Evolutionary conservation across 2,113 vertebrate genomes (phyloP), one percentile per base, ranked within the genome.

Genomic region (Syrrhaptes paradoxus): DNA sequence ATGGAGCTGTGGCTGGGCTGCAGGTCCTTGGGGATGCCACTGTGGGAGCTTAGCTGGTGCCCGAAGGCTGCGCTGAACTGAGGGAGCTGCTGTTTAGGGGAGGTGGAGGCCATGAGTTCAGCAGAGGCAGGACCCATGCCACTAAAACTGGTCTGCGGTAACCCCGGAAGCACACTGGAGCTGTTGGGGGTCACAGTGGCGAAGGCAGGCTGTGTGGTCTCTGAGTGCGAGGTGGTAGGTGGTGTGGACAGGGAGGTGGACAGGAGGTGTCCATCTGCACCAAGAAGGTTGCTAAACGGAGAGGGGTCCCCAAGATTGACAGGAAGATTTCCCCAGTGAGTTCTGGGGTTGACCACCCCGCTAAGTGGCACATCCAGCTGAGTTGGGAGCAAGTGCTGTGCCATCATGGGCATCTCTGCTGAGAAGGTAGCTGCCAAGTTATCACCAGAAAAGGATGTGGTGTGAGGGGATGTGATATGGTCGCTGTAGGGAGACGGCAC

Each of bases 1-100:
- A 98, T 99, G 71, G 99, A 99, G 97, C 99, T 99, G 98, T 99
- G 99, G 98, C 99, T 99, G 97, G 99, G 99, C 98, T 99, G 99
- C 97, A 99, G 98, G 97, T 99, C 99, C 98, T 99, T 99, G 72
- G 99, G 99, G 97, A 99, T 99, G 98, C 99, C 99, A 96, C 99
- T 99, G 98, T 99, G 99, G 90, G 99, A 98, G 97, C 98, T 98
- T 98, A 99, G 97, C 97, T 99, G 99, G 97, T 99, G 99, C 97
- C 99, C 99, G 4, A 99, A 99, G 98, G 99, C 99, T 41, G 99
- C 99, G 65, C 99, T 99, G 98, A 99, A 99, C 98, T 99, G 99
- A 89, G 99, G 99, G 97, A 99, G 99, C 96, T 99, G 99, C 80
- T 99, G 99, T 97, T 99, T 99, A 97, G 99, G 98, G 95, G 99